Conservation (phyloP, 2,113 vertebrate species). For the Seriola aureovittata region DNA sequence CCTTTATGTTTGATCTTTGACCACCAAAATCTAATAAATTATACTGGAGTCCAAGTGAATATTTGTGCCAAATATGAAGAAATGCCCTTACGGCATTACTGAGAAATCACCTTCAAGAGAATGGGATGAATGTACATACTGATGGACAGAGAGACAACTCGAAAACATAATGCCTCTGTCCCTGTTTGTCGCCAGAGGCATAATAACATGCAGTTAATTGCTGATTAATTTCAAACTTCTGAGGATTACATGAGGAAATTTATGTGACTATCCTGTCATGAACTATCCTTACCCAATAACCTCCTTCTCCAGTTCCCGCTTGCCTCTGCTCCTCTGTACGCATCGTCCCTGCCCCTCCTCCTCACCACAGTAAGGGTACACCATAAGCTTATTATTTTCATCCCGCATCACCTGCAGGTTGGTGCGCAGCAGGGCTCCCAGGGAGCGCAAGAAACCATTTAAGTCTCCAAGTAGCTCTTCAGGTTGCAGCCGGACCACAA, state of each 20-base stretch:
- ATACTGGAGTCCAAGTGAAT: too few species aligned
- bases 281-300: constrained; percentile 87
- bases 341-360: constrained; percentile 45
- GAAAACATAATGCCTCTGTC: too few species aligned
- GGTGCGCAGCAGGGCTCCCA: constrained; percentile 92
- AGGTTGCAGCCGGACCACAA: constrained; percentile 93
- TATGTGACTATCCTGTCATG: background rate
- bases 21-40: too few species aligned
- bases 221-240: background rate
- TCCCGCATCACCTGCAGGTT: constrained; percentile 89
- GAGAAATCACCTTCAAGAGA: too few species aligned
- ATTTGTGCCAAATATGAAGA: too few species aligned
- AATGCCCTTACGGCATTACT: too few species aligned
- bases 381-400: constrained; percentile 87
- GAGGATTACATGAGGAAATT: background rate
- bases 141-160: too few species aligned
- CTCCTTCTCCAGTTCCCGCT: constrained; percentile 87
- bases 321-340: constrained; percentile 63
- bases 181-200: too few species aligned
- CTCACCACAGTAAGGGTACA: constrained; percentile 88
- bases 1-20: too few species aligned
- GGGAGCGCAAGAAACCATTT: constrained; percentile 89
- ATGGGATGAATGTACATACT: too few species aligned
- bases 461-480: constrained; percentile 89
- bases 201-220: background rate